Conservation (phyloP, 2,888 invertebrate genomes). For the Alviniconcha strummeri region DNA sequence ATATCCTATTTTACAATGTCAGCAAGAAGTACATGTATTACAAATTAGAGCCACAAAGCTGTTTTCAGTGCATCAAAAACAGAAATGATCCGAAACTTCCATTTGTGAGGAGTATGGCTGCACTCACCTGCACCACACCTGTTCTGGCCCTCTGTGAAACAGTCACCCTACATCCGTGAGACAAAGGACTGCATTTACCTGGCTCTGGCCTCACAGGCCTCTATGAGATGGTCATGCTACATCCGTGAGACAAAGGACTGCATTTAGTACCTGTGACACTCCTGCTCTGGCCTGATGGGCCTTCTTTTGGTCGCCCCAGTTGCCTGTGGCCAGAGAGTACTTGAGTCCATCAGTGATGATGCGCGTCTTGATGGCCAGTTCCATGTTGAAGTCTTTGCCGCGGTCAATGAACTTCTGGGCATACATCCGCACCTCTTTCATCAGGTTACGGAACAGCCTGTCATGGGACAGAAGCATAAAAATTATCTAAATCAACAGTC, state of each 20-base stretch:
- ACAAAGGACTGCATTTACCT: constrained; percentile 74
- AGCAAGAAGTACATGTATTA: too few species aligned
- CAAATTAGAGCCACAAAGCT: too few species aligned
- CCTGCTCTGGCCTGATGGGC: constrained; percentile 98
- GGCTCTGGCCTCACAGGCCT: constrained; percentile 98
- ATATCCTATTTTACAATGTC: too few species aligned
- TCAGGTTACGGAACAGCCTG: constrained; percentile 91
- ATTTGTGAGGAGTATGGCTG: too few species aligned
- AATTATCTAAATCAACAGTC: neutral
- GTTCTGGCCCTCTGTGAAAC: too few species aligned
- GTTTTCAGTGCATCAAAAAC: too few species aligned
- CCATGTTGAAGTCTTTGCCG: constrained; percentile 98
- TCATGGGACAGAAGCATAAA: neutral
- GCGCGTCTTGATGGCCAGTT: constrained; percentile 96
- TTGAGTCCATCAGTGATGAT: constrained; percentile 98
- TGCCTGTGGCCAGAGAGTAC: constrained; percentile 98
- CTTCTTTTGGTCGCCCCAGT: constrained; percentile 99
- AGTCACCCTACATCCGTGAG: too few species aligned
- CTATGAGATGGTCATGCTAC: constrained; percentile 98
- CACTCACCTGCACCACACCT: too few species aligned
- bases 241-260: too few species aligned
- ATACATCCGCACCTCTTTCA: constrained; percentile 98
- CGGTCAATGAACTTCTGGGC: constrained; percentile 98
- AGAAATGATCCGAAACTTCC: too few species aligned
- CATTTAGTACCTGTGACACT: constrained; percentile 84